Evolutionary conservation across 2,113 vertebrate species (phyloP).

Genomic region (Podarcis muralis): DNA sequence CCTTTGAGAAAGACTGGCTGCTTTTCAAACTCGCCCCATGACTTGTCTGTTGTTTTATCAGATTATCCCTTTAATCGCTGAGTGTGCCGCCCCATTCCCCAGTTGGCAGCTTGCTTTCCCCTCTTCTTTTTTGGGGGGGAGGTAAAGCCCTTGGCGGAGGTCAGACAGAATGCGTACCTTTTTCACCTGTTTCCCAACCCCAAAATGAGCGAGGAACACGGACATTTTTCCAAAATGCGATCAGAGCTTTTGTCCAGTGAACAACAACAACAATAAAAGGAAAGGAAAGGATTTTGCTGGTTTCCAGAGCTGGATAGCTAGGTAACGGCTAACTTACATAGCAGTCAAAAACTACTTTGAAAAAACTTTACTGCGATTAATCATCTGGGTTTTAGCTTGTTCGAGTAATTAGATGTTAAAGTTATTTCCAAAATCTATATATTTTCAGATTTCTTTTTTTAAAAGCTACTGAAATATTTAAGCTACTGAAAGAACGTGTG

Average conservation of each 20-base stretch:
- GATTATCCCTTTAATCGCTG: slow-evolving; percentile 14
- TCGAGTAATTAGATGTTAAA: background rate
- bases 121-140: background rate
- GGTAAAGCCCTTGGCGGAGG: slow-evolving; percentile 14
- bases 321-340: background rate
- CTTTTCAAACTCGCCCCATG: slow-evolving; percentile 15
- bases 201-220: background rate
- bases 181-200: background rate
- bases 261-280: background rate
- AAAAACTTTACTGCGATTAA: background rate
- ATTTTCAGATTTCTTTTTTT: background rate
- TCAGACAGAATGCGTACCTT: background rate
- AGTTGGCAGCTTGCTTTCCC: background rate
- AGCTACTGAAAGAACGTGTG: background rate
- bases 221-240: background rate
- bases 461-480: background rate
- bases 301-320: background rate
- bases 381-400: background rate
- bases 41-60: slow-evolving; percentile 18
- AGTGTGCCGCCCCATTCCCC: background rate
- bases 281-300: background rate
- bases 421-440: no score
- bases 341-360: background rate
- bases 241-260: background rate
- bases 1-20: slow-evolving; percentile 28